These are phyloP conservation scores for Zaprionus lineosus DNA, from an alignment of 2,888 invertebrate species.

Conservation along the genomic window DNA sequence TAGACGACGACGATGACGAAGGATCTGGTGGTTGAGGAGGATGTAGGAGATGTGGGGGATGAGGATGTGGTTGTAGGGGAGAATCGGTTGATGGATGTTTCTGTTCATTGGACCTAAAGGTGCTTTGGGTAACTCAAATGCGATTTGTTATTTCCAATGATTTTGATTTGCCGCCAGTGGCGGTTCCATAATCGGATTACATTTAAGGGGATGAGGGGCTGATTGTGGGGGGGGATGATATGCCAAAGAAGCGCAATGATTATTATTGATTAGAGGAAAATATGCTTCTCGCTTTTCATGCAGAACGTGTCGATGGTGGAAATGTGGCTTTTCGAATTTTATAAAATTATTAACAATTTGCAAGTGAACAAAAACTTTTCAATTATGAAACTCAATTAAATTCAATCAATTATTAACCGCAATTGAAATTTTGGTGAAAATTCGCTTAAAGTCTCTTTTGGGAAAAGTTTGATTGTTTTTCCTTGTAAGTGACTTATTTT, in stretches of 20 bases:
- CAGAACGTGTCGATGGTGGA: too few relatives aligned
- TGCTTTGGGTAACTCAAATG: conserved; percentile 32
- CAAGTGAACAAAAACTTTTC: too few relatives aligned
- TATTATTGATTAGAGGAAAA: conserved; percentile 44
- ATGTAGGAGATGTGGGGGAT: conserved; percentile 4
- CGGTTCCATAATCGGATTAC: conserved; percentile 61
- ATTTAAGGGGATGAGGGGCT: too few relatives aligned
- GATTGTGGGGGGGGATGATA: neutral
- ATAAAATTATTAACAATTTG: too few relatives aligned
- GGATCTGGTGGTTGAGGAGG: conserved; percentile 4
- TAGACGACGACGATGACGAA: neutral
- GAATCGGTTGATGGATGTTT: conserved; percentile 19
- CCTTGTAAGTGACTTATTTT: too few relatives aligned
- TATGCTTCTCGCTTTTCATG: neutral
- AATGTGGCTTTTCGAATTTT: too few relatives aligned
- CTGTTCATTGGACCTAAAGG: conserved; percentile 8
- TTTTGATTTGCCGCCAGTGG: conserved; percentile 49
- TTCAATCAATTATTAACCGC: too few relatives aligned
- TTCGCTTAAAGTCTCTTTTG: too few relatives aligned
- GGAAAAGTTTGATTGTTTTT: too few relatives aligned
- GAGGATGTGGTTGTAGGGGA: conserved; percentile 6
- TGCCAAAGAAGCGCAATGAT: conserved; percentile 24
- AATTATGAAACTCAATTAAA: too few relatives aligned
- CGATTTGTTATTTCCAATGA: conserved; percentile 56
- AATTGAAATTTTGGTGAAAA: too few relatives aligned